These are phyloP conservation scores for Anastrepha obliqua DNA, from an alignment of 1,140 invertebrate species.

Conservation along the genomic window DNA sequence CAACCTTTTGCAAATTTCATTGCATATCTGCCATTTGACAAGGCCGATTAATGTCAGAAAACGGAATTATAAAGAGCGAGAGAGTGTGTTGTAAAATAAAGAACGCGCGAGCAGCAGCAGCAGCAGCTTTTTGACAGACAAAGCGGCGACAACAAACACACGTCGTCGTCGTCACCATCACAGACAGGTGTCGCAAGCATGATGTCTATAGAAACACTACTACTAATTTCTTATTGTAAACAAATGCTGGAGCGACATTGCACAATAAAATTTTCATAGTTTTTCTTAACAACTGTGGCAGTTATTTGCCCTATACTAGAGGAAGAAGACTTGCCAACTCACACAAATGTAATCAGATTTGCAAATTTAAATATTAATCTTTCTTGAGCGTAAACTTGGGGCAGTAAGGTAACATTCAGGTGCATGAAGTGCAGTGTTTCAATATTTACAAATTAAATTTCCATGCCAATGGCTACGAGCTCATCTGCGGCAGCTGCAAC, in stretches of 20 bases:
- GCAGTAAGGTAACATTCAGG: not conserved
- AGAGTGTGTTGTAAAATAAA: not conserved
- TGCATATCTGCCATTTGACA: not conserved
- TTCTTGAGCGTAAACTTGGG: no score
- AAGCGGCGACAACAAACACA: conserved; percentile 44
- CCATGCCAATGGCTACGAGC: conserved; percentile 12
- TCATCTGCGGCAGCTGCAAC: conserved; percentile 41
- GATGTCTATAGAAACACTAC: not conserved
- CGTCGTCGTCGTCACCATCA: not conserved
- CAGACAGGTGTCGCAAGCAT: conserved; percentile 8
- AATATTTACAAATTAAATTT: not conserved
- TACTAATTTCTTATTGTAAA: conserved; percentile 29
- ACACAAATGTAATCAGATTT: not conserved
- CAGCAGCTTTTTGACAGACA: conserved; percentile 5
- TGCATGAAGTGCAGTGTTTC: not conserved
- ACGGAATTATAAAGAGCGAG: not conserved
- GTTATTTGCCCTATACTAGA: not conserved
- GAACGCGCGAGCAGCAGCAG: not conserved
- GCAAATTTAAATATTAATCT: not conserved
- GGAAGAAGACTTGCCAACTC: not conserved
- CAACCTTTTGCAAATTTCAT: not conserved
- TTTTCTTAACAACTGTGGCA: conserved; percentile 1
- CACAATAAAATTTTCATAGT: conserved; percentile 21
- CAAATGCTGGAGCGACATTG: conserved; percentile 4
- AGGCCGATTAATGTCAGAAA: not conserved